Evolutionary conservation across 2,797 vertebrate genomes (phyloP), one percentile per base, ranked within the genome.

Genomic region (Botia almorhae): DNA sequence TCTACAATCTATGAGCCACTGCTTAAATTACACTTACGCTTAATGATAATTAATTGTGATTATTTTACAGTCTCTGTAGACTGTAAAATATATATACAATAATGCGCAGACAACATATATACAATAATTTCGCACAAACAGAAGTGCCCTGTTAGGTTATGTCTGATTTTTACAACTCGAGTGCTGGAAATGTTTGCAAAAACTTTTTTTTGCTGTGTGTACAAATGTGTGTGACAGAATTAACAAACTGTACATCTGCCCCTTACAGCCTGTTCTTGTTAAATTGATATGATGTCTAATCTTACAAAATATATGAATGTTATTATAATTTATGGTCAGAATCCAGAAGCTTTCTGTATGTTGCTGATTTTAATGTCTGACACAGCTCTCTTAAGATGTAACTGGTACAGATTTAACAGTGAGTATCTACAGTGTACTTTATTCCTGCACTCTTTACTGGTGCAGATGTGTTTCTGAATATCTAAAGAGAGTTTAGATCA

Each of bases 401-500:
- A 79, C 33, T 29, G 77, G 69, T 79, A 72, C 77, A 55, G 56
- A 78, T 51, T 11, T 63, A 63, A 50, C 56, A 53, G n/a, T 71
- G 29, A 13, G 17, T 64, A 72, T 72, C 29, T 17, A 64, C 53
- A 65, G 69, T 72, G 69, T 65, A 43, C 69, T 72, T 64, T 50
- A 61, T 79, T 64, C 26, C 56, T 71, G 68, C 76, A 39, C 76
- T 56, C 68, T 70, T 71, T 61, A 53, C 26, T 10, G 14, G 29
- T 43, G 29, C 29, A 79, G 60, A 16, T 64, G 43, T 82, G 74
- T 53, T 39, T 78, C 5, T 7, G 16, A 79, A 70, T 79, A 75
- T 84, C 78, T 82, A 21, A 70, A 69, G 71, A 71, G 73, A 79
- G 61, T 69, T 73, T 78, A 86, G 81, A 79, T 81, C 75, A 65